Conservation (phyloP, 2,113 vertebrate species). For the Aspidoscelis tigris region DNA sequence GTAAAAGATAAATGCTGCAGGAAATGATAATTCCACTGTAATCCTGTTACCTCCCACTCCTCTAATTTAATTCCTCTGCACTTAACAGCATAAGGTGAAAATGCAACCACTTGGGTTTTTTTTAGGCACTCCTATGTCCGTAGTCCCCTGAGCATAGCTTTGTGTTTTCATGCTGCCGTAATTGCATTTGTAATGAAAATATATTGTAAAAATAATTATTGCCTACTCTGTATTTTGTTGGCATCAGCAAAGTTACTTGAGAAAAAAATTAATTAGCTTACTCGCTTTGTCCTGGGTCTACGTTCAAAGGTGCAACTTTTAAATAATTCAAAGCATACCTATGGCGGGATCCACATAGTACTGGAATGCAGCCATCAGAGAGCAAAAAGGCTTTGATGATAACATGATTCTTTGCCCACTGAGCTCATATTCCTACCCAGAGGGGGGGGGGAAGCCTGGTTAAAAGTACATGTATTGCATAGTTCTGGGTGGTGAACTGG, state of each 20-base stretch:
- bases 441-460: too few species aligned
- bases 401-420: too few species aligned
- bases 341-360: too few species aligned
- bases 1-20: constrained; percentile 63
- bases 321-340: neutral
- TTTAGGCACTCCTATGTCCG: constrained; percentile 19
- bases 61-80: constrained; percentile 74
- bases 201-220: constrained; percentile 33
- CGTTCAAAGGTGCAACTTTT: constrained; percentile 25
- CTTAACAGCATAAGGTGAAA: constrained; percentile 65
- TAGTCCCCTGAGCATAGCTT: constrained; percentile 15
- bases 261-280: constrained; percentile 10
- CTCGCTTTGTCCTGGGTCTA: constrained; percentile 18
- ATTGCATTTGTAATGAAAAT: constrained; percentile 56
- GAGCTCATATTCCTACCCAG: too few species aligned
- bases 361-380: too few species aligned
- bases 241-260: constrained; percentile 35
- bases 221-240: constrained; percentile 6
- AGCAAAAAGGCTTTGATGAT: too few species aligned
- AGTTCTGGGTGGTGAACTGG: too few species aligned
- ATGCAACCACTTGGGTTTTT: constrained; percentile 57
- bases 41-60: constrained; percentile 64
- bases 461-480: too few species aligned
- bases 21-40: constrained; percentile 71
- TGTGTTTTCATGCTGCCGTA: constrained; percentile 39